Evolutionary conservation across 2,113 vertebrate species (phyloP), one percentile per base, ranked within the genome.

Genomic region (Platysteira castanea): DNA sequence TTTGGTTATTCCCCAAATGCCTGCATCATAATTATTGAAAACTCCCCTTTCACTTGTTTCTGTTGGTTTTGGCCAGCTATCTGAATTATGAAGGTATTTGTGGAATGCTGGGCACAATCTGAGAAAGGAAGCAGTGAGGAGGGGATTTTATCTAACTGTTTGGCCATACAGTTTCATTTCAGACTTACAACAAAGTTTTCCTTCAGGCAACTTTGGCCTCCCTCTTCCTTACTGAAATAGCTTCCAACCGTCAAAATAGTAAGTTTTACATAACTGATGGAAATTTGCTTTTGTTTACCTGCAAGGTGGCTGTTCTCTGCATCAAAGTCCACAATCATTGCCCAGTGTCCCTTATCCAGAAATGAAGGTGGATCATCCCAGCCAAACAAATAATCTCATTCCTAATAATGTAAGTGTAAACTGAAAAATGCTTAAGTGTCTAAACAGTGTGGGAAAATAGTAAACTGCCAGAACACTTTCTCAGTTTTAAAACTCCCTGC

Each of bases 371-470:
- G 98, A 98, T 83, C 94, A 95, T 94, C 96, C 96, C 89, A 97
- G 97, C 94, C 98, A 97, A 95, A 94, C 95, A 91, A 96, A 91
- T 95, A 97, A 96, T 88, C 96, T 96, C 91, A 35, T 95, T 95
- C 96, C 97, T 73, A 97, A 97, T 95, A 98, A 97, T 0, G 98
- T 98, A 98, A 98, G 98, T 97, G 73, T 71, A 90, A 88, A 83
- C 42, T 70, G 47, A 79, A 82, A 88, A 90, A 87, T 35, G 11
- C 21, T 4, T 11, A 39, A 49, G 44, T 56, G 56, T n/a, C 56
- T 54, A 49, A 78, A 54, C n/a, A 35, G 42, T 18, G 30, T 52
- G 76, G 47, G 35, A 86, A 86, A n/a, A 3, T 2, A 54, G 10
- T 47, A 30, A 86, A 77, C 42, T 90, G 54, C 16, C 39, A 59